Evolutionary conservation across 2,113 vertebrate genomes (phyloP).

Genomic region (Neomonachus schauinslandi): DNA sequence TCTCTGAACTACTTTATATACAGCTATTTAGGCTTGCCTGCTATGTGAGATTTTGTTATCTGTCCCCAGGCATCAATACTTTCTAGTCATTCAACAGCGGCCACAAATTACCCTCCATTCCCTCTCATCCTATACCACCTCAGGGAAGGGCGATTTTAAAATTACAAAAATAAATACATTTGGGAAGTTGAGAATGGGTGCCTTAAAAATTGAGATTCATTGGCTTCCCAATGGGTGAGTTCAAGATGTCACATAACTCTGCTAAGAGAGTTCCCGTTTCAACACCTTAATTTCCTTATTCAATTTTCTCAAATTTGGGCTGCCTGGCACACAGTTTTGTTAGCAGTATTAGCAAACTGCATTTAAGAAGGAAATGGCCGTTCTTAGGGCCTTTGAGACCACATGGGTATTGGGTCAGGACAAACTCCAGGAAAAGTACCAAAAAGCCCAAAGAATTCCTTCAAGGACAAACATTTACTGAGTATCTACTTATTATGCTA

Average conservation of each 20-base stretch:
- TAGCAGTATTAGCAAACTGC: neutral
- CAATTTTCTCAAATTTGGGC: neutral
- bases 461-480: neutral
- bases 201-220: slow-evolving; percentile 14
- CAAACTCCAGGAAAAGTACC: neutral
- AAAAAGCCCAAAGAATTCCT: neutral
- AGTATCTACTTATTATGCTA: neutral
- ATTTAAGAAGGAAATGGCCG: neutral
- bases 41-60: neutral
- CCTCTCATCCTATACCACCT: neutral
- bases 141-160: slow-evolving; percentile 22
- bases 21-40: neutral
- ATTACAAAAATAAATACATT: neutral
- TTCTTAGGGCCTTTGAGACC: neutral
- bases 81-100: neutral
- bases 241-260: neutral
- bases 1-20: neutral
- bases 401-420: neutral
- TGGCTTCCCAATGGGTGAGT: neutral
- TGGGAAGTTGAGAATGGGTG: neutral
- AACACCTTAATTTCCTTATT: neutral
- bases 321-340: neutral
- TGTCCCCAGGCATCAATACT: neutral
- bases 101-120: neutral
- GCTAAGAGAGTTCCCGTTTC: neutral